Evolutionary conservation across 2,797 vertebrate species (phyloP), one percentile per base, ranked within the genome.

Genomic region (Amblyopsis hoosieri): DNA sequence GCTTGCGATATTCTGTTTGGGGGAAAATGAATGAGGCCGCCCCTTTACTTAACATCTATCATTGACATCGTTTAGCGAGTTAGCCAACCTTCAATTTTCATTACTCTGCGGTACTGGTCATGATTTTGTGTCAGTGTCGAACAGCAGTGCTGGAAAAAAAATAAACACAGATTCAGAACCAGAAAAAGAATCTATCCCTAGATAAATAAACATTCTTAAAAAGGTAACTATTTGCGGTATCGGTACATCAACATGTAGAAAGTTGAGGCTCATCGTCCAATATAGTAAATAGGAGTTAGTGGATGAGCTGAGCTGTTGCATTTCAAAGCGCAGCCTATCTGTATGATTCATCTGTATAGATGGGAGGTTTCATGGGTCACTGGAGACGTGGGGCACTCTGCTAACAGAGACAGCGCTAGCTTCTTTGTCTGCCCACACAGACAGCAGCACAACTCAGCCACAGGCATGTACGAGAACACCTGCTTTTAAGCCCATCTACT

Each of bases 341-440:
- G 80, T 79, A 60, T 86, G 85, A 90, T 87, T 89, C 82, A 86
- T 85, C 76, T 83, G 69, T 82, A 72, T 81, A 83, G 84, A 81
- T 81, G 82, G 78, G 64, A 82, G 78, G 77, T 87, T 85, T 87
- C 82, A 83, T 54, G 70, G 86, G 87, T 90, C 86, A 85, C 72
- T 75, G 84, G 86, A 87, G 84, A 84, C 78, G 72, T 77, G 70
- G 12, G 82, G 83, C 82, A 72, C 78, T 79, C 68, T 48, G 77
- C 82, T 88, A 86, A 89, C 84, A 86, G 85, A 83, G 77, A 82
- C 83, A 71, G 73, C 78, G 78, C 62, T 58, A 57, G 77, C 71
- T 68, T 48, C 66, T 5, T 66, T 69, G 69, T 77, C 82, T 75
- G 79, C 87, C 86, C 84, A 87, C 86, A 85, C 82, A 84, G 67